Evolutionary conservation across 2,113 vertebrate genomes (phyloP), one percentile per base, ranked within the genome.

Genomic region (Progne subis): DNA sequence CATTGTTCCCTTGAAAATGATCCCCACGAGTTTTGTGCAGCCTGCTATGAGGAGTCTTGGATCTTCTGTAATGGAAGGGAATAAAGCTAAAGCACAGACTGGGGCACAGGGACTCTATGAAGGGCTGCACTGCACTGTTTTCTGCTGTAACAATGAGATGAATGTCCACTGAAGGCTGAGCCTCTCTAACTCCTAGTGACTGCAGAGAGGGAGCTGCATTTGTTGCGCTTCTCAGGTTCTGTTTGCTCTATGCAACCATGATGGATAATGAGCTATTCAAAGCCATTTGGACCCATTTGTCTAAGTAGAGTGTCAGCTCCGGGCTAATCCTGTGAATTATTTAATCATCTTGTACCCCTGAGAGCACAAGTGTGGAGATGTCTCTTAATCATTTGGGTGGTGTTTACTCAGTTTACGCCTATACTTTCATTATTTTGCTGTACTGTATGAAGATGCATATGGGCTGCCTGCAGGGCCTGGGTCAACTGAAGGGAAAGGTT

Each of bases 201-300:
- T 18, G 61, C 53, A 69, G 84, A 86, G 91, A 94, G 77, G 32
- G 46, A 94, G n/a, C 28, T 53, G 70, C 1, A 1, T 53, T 76
- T 8, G 1, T n/a, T 87, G 74, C 0, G 1, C 43, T 85, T 75
- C 84, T 92, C 70, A 60, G 43, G 50, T 74, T 52, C 21, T 77
- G 70, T 59, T 86, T 2, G 2, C 70, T 92, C 70, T 70, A n/a
- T 6, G 11, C 18, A 63, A 31, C 1, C 12, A 29, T 1, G 18
- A 52, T 4, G 10, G 64, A 69, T 92, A 92, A 91, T 78, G 70
- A 84, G 83, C 76, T 91, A 41, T 83, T 90, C 82, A 94, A 82
- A 93, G 92, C 76, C 85, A 93, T 88, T 90, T 88, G 86, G 59
- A 57, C 15, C 57, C 12, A 6, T 92, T 93, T 86, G 47, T 71